phyloP scores from a whole-genome alignment of 2,113 vertebrate genomes.

The Polyodon spathula region DNA sequence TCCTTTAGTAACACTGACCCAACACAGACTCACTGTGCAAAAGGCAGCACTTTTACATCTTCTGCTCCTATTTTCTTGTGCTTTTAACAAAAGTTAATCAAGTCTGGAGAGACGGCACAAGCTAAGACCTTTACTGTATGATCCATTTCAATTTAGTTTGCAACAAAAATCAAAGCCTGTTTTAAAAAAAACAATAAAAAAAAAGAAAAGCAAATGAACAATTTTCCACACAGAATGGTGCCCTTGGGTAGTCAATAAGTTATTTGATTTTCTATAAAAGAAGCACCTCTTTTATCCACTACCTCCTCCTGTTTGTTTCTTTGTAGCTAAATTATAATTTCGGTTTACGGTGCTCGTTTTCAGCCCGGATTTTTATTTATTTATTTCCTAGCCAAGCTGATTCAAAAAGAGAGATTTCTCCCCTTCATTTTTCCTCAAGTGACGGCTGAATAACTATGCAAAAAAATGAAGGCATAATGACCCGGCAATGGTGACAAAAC shows the following conservation, averaged over 20 bases:
- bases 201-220: slow-evolving; percentile 66
- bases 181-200: background rate
- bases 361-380: slow-evolving; percentile 45
- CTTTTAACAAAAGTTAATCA: slow-evolving; percentile 60
- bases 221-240: slow-evolving; percentile 66
- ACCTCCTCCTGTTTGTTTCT: slow-evolving; percentile 66
- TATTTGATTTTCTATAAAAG: slow-evolving; percentile 56
- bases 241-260: slow-evolving; percentile 63
- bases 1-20: slow-evolving; percentile 65
- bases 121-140: slow-evolving; percentile 59
- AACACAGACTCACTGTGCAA: slow-evolving; percentile 70
- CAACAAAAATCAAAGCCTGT: background rate
- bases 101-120: slow-evolving; percentile 51
- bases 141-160: slow-evolving; percentile 49
- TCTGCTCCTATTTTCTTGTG: slow-evolving; percentile 59
- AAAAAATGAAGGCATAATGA: slow-evolving; percentile 98
- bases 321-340: slow-evolving; percentile 78
- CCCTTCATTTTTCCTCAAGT: slow-evolving; percentile 76
- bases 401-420: slow-evolving; percentile 65
- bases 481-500: slow-evolving; percentile 86
- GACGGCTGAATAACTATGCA: slow-evolving; percentile 95
- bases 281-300: slow-evolving; percentile 72
- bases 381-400: slow-evolving; percentile 65
- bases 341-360: slow-evolving; percentile 59
- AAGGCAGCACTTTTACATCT: slow-evolving; percentile 57